Evolutionary conservation across 2,888 invertebrate genomes (phyloP).

Genomic region (Pammene aurita): DNA sequence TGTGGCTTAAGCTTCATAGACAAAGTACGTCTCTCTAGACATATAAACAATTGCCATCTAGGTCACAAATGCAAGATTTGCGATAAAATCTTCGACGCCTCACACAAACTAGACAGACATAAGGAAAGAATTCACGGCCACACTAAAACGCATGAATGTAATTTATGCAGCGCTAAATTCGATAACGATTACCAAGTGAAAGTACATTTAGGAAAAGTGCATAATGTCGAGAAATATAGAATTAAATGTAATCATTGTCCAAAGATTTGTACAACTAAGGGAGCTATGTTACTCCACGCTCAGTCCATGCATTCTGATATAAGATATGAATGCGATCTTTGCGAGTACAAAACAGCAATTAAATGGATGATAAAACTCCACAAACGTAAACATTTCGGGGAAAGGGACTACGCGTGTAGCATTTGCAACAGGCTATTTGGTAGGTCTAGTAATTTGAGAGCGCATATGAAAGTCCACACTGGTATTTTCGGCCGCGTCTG

Average conservation of each 20-base stretch:
- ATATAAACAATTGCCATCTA: constrained; percentile 59
- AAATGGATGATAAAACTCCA: constrained; percentile 72
- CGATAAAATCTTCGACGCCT: constrained; percentile 69
- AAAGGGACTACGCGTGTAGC: constrained; percentile 78
- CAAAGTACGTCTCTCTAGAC: constrained; percentile 60
- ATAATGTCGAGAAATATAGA: constrained; percentile 68
- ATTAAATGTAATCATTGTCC: constrained; percentile 73
- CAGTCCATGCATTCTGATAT: constrained; percentile 74
- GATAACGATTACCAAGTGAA: constrained; percentile 62
- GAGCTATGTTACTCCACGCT: constrained; percentile 79
- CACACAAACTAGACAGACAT: constrained; percentile 60
- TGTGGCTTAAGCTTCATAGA: constrained; percentile 67
- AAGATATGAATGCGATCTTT: constrained; percentile 64
- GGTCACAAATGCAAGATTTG: constrained; percentile 66
- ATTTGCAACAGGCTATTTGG: constrained; percentile 81
- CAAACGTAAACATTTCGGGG: constrained; percentile 75
- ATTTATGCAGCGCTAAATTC: constrained; percentile 59
- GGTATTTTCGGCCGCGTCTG: constrained; percentile 66
- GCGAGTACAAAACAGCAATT: constrained; percentile 65
- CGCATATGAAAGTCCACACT: constrained; percentile 71
- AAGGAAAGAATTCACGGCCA: constrained; percentile 62
- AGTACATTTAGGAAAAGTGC: constrained; percentile 70
- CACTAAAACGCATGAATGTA: constrained; percentile 55
- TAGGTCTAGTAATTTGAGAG: constrained; percentile 76
- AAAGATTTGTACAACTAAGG: constrained; percentile 74